Evolutionary conservation across 1,140 invertebrate species (phyloP), one percentile per base, ranked within the genome.

Genomic region (Coenobita brevimanus): DNA sequence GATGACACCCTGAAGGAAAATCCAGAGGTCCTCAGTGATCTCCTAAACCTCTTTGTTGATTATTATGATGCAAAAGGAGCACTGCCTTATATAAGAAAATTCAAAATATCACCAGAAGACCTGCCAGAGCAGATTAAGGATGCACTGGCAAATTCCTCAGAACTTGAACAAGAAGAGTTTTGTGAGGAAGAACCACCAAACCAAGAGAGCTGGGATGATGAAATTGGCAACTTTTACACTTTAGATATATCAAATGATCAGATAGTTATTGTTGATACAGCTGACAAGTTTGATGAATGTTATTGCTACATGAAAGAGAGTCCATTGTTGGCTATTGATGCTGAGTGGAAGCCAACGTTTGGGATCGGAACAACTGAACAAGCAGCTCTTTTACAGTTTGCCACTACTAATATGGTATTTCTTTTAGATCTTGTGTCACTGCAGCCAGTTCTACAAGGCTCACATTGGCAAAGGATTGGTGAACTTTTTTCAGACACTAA

Each of bases 301-400:
- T 54, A 41, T 24, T 17, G 27, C 15, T 43, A 41, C 17, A 30
- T 87, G 21, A 57, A 21, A 8, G 27, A 38, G 27, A 87, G 84
- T 60, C 33, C 84, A 57, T 17, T 87, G 30, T 24, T 87, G 36
- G 76, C 38, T 17, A 54, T 87, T 15, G 84, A 87, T 38, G 27
- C 73, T 41, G 84, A 87, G 54, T 87, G 84, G 84, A 87, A 87
- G 33, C 84, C 84, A 3, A 80, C 62, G 13, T 87, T 87, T 71
- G 84, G 84, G 21, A 27, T 71, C 15, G 84, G 84, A 36, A 6
- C 43, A 50, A 41, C 17, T 41, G 84, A 87, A 33, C 84, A 87
- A 57, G 84, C 76, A 38, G 60, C 84, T 69, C 62, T 87, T 3
- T 27, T 87, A 21, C 84, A 87, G 43, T 71, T 87, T 43, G 84